phyloP scores from a whole-genome alignment of 2,113 vertebrate species.

The Choloepus hoffmanni region DNA sequence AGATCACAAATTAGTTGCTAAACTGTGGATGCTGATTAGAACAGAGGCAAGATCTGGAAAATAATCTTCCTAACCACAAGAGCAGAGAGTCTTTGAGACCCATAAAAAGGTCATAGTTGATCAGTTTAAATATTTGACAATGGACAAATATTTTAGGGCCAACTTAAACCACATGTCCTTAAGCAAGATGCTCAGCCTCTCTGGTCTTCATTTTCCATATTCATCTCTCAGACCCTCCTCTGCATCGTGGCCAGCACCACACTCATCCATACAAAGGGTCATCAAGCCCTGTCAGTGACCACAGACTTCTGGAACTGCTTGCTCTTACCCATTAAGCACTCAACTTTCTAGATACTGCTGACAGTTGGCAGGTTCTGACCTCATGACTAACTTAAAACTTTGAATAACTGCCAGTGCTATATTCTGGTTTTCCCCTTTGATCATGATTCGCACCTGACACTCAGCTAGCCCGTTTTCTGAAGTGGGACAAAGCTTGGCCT shows the following conservation, averaged over 20 bases:
- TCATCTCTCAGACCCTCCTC: too few species aligned
- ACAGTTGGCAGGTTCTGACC: neutral
- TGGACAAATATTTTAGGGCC: neutral
- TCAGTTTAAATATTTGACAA: neutral
- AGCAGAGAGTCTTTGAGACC: neutral
- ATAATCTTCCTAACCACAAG: neutral
- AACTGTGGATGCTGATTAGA: slow-evolving; percentile 59
- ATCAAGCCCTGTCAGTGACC: neutral
- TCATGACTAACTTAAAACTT: neutral
- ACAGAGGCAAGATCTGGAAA: neutral
- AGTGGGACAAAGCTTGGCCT: neutral
- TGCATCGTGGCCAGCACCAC: neutral
- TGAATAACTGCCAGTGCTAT: neutral
- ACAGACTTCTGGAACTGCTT: neutral
- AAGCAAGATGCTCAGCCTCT: neutral
- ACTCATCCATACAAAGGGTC: accelerated
- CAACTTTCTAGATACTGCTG: neutral
- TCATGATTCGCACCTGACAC: neutral
- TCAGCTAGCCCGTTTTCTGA: neutral
- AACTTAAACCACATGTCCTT: too few species aligned
- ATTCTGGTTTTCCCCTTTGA: neutral
- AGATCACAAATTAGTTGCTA: slow-evolving; percentile 72
- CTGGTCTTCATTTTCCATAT: neutral
- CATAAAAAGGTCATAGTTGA: neutral
- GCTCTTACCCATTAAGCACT: neutral